phyloP scores from a whole-genome alignment of 2,888 invertebrate species.

The Sphinx pinastri region DNA sequence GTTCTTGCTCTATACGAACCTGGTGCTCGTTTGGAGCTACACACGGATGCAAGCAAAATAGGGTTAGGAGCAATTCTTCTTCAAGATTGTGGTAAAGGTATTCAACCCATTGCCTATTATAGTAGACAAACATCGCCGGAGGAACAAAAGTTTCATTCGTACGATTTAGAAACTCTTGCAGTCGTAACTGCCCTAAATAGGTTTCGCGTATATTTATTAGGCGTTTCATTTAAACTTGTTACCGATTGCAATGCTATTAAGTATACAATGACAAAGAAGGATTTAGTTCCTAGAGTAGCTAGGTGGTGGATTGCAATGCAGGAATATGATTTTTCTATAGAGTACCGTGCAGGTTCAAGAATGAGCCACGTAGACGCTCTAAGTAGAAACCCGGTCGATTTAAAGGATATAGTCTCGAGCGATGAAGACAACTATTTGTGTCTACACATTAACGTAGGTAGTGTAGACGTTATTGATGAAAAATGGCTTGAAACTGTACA shows the following conservation, averaged over 20 bases:
- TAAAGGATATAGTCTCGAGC: neutral
- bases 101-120: neutral
- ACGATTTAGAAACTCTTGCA: neutral
- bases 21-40: neutral
- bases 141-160: slow-evolving; percentile 2
- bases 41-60: slow-evolving; percentile 3
- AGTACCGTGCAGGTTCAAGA: neutral
- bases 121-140: neutral
- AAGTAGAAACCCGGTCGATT: neutral
- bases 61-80: neutral
- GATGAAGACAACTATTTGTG: neutral
- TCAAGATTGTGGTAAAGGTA: neutral
- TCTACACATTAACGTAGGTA: too few relatives aligned
- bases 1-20: neutral
- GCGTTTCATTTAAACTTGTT: neutral
- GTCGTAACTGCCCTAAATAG: neutral
- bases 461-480: neutral
- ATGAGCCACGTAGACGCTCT: neutral
- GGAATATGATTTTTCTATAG: neutral
- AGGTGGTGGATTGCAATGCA: neutral
- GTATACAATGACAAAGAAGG: neutral
- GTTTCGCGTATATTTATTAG: neutral
- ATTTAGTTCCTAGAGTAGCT: neutral
- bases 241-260: neutral
- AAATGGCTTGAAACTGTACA: neutral